These are phyloP conservation scores for Neuroscelio doddi DNA, from an alignment of 2,888 invertebrate species.

Conservation along the genomic window DNA sequence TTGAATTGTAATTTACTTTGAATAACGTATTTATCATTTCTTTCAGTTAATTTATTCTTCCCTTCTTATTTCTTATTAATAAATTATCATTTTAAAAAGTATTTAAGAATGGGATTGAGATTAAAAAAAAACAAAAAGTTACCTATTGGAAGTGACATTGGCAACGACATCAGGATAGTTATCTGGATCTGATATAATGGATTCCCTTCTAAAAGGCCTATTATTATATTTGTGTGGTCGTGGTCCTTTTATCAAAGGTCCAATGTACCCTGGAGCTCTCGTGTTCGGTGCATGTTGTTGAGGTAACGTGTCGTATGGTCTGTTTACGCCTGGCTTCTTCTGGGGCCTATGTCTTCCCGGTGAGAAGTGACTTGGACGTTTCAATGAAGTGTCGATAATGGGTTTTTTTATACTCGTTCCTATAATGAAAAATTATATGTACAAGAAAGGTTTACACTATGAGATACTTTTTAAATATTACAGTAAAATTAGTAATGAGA, in stretches of 20 bases:
- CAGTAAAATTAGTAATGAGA: no score
- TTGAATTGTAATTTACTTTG: neutral
- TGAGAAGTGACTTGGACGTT: slow-evolving; percentile 55
- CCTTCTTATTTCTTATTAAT: neutral
- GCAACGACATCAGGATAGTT: slow-evolving; percentile 48
- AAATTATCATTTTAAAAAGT: neutral
- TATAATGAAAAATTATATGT: no score
- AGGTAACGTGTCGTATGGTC: slow-evolving; percentile 68
- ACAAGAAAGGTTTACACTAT: no score
- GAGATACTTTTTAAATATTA: no score
- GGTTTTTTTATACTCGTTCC: slow-evolving; percentile 51
- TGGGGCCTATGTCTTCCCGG: slow-evolving; percentile 59
- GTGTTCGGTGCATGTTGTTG: slow-evolving; percentile 70
- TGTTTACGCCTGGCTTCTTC: slow-evolving; percentile 60
- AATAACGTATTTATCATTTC: no score
- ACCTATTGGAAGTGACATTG: slow-evolving; percentile 58
- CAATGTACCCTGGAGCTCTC: slow-evolving; percentile 68
- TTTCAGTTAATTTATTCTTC: neutral
- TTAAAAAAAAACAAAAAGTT: slow-evolving; percentile 12
- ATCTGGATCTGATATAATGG: slow-evolving; percentile 49
- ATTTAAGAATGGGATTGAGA: neutral
- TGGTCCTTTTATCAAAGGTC: slow-evolving; percentile 56
- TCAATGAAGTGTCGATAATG: slow-evolving; percentile 41
- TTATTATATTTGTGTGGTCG: slow-evolving; percentile 57
- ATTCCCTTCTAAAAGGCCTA: slow-evolving; percentile 66